Conservation (phyloP, 2,888 invertebrate genomes). For the Pseudococcus viburni region DNA sequence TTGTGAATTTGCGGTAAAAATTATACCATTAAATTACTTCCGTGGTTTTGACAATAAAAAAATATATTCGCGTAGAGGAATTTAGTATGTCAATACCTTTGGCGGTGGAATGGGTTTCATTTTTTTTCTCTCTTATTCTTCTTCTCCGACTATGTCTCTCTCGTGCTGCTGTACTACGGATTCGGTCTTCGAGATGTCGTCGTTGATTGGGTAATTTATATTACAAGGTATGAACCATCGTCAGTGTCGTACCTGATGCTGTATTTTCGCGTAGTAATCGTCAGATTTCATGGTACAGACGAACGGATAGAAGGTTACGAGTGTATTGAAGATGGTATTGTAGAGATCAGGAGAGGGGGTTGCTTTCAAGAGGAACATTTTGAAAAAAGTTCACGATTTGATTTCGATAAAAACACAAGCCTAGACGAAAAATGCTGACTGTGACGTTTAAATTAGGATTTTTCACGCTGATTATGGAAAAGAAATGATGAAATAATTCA, state of each 20-base stretch:
- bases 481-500: too few relatives aligned
- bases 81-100: conserved; percentile 37
- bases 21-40: conserved; percentile 45
- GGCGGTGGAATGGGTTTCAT: conserved; percentile 2
- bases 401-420: too few relatives aligned
- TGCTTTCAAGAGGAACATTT: too few relatives aligned
- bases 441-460: too few relatives aligned
- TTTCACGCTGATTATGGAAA: too few relatives aligned
- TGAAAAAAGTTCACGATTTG: too few relatives aligned
- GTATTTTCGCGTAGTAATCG: neutral
- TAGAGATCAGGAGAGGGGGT: neutral
- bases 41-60: conserved; percentile 56
- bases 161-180: neutral
- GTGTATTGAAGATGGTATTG: neutral
- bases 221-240: neutral
- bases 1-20: conserved; percentile 49
- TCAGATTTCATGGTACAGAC: neutral
- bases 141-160: neutral
- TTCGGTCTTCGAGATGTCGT: neutral
- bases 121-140: neutral
- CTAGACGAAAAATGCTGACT: too few relatives aligned
- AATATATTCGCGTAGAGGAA: neutral
- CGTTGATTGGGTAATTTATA: conserved; percentile 28
- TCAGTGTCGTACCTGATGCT: neutral
- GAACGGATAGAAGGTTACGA: neutral